Evolutionary conservation across 1,140 invertebrate genomes (phyloP), one percentile per base, ranked within the genome.

Genomic region (Anastatus disparis): DNA sequence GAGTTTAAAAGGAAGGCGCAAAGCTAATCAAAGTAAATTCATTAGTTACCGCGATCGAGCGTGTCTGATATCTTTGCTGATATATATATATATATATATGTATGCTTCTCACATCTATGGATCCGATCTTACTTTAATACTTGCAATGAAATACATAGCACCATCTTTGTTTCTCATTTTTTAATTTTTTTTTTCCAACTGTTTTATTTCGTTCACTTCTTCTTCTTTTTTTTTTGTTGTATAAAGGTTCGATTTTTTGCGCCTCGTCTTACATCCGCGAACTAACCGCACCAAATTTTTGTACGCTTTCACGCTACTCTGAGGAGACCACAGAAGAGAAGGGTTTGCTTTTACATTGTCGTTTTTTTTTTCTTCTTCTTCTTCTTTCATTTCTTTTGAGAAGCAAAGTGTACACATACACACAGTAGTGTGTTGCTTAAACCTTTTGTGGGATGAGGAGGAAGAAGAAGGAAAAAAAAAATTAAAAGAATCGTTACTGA

Each of bases 11-110:
- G n/a, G n/a, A n/a, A n/a, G n/a, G n/a, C n/a, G n/a, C n/a, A n/a
- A n/a, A n/a, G n/a, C n/a, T 71, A 75, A 73, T 71, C 69, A 70
- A 71, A 69, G 67, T 69, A 69, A 75, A 73, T 75, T 75, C 74
- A 75, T 73, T 73, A 62, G 68, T 68, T 63, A 52, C 44, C 58
- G 58, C 71, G 71, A 72, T 72, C 71, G 70, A 70, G 67, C 67
- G 67, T 53, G 50, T 68, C 70, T 48, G 61, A 70, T 72, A 62
- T 40, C 35, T 15, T n/a, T n/a, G n/a, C n/a, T n/a, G n/a, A n/a
- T n/a, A n/a, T n/a, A n/a, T n/a, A n/a, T n/a, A n/a, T n/a, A n/a
- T n/a, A n/a, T n/a, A n/a, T n/a, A n/a, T n/a, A n/a, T n/a, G n/a
- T n/a, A n/a, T n/a, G n/a, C n/a, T n/a, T 17, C n/a, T 26, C 61